Evolutionary conservation across 2,797 vertebrate species (phyloP), one percentile per base, ranked within the genome.

Genomic region (Tamandua tetradactyla): DNA sequence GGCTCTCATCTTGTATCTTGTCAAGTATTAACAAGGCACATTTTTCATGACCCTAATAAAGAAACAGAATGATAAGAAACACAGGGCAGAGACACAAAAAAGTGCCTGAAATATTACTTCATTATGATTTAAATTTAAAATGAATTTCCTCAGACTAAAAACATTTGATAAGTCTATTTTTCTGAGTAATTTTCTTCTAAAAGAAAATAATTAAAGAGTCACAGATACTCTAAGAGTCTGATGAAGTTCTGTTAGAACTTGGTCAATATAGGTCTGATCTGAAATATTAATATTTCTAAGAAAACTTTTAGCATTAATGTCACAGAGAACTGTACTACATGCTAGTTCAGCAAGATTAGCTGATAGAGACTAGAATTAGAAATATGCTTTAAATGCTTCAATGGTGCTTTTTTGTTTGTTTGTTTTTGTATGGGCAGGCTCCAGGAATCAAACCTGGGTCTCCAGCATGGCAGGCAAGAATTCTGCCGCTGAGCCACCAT

Each of bases 11-110:
- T 59, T 99, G 98, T 96, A 99, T 98, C 97, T 99, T 99, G 98
- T 99, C 98, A 98, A 99, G 98, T 97, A 99, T 99, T 98, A 99
- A 96, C 98, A 99, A 97, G 97, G 99, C 99, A 98, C 99, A 99
- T 96, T 99, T 99, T 98, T 99, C 99, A 97, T 99, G 99, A 95
- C 99, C 99, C 99, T 99, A 97, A 42, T 91, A 91, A 94, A 44
- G 11, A 91, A 91, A 64, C 89, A 32, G 47, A 93, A 71, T 42
- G 35, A 72, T 61, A 93, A 93, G 74, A 80, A 86, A 95, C 30
- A 37, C 11, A 52, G 68, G 37, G 75, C 44, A 76, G 23, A 47
- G 81, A 92, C 14, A 80, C 7, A 42, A 40, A 68, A 52, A 64
- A 49, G n/a, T 72, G 88, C 64, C 17, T 2, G 52, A 79, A 47